These are phyloP conservation scores for Platorchestia sp. DNA, from an alignment of 1,140 invertebrate species.

Conservation along the genomic window DNA sequence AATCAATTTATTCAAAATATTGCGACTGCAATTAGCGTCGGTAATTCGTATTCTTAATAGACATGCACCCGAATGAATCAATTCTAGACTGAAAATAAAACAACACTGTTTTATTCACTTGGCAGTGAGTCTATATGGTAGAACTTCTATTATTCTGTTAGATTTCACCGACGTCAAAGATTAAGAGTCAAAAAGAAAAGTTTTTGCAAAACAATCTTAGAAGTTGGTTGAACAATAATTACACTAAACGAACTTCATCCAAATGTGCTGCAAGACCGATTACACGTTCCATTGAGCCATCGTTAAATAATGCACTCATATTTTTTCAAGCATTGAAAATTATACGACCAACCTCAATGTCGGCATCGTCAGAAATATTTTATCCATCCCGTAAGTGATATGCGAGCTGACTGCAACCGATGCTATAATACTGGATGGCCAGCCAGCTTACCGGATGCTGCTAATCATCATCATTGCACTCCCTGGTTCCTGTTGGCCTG, in stretches of 20 bases:
- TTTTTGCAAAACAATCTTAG: not conserved
- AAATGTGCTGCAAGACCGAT: not conserved
- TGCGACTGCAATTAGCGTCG: too few species aligned
- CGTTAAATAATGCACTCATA: not conserved
- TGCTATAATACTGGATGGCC: not conserved
- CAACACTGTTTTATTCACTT: too few species aligned
- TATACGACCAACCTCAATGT: not conserved
- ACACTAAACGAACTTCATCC: not conserved
- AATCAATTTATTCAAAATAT: too few species aligned
- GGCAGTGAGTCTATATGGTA: too few species aligned
- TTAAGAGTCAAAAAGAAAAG: not conserved
- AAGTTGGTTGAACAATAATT: not conserved
- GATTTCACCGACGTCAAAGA: too few species aligned
- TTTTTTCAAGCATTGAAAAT: not conserved
- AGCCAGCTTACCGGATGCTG: not conserved
- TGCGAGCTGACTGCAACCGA: not conserved
- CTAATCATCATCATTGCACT: conserved; percentile 23
- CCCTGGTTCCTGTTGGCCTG: not conserved
- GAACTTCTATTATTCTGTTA: too few species aligned
- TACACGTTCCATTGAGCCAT: not conserved
- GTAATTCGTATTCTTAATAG: too few species aligned
- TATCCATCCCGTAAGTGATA: not conserved
- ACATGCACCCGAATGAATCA: too few species aligned
- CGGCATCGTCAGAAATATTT: not conserved
- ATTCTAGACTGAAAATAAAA: too few species aligned